These are phyloP conservation scores for Mechanitis mazaeus DNA, from an alignment of 2,888 invertebrate species.

Conservation along the genomic window DNA sequence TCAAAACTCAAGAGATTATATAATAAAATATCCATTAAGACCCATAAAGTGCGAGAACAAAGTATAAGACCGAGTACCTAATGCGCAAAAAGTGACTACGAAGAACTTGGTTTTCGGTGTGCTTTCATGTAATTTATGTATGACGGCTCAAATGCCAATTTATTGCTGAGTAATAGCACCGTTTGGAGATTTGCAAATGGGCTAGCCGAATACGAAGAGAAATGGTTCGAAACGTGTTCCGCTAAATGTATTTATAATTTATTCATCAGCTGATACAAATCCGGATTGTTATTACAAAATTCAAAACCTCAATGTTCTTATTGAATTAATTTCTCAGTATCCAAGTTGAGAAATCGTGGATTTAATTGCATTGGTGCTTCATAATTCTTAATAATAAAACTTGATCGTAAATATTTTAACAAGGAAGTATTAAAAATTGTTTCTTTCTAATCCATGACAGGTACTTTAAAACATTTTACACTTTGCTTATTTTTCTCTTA, in stretches of 20 bases:
- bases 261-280: conserved; percentile 69
- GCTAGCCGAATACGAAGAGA: conserved; percentile 73
- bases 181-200: conserved; percentile 75
- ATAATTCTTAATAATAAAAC: background rate
- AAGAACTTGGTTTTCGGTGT: conserved; percentile 65
- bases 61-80: conserved; percentile 34
- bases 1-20: conserved; percentile 18
- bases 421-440: too few species aligned
- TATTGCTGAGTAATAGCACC: conserved; percentile 76
- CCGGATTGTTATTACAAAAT: conserved; percentile 60
- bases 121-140: conserved; percentile 72
- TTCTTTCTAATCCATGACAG: too few species aligned
- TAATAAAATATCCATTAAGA: conserved; percentile 25
- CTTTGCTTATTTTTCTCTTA: too few species aligned
- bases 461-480: too few species aligned
- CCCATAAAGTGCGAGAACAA: conserved; percentile 27
- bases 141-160: conserved; percentile 76
- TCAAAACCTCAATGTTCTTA: conserved; percentile 32
- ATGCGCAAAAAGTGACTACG: conserved; percentile 61
- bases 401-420: too few species aligned
- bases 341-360: background rate
- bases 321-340: conserved; percentile 5
- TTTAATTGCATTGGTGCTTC: background rate
- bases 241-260: conserved; percentile 75
- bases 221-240: conserved; percentile 68